Percentiles rank a stretch among this genome's conserved stretches.
Evolutionary conservation across 2,797 vertebrate species (phyloP).

Genomic region (Mallotus villosus): DNA sequence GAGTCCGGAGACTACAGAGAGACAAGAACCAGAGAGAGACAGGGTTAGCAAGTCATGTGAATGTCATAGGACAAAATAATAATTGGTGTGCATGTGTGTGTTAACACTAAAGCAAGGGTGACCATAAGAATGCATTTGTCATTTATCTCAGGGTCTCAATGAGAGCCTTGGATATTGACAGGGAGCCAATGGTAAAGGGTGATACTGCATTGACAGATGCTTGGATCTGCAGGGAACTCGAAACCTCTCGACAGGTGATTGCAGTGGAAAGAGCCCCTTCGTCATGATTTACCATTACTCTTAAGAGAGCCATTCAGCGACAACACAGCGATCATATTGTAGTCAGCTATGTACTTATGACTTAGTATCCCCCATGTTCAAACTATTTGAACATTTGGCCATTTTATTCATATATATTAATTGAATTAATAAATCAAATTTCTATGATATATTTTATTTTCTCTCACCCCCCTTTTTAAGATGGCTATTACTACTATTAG

Average conservation of each 20-base stretch:
- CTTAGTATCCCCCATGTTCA: background rate
- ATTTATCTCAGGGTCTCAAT: constrained; percentile 14
- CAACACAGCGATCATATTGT: background rate
- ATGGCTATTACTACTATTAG: no score
- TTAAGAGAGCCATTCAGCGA: no score
- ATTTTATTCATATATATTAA: no score
- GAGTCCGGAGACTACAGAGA: constrained; percentile 82
- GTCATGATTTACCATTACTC: background rate
- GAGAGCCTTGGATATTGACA: constrained; percentile 11
- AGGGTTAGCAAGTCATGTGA: constrained; percentile 4
- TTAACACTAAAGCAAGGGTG: constrained; percentile 35
- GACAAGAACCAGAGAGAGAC: constrained; percentile 20
- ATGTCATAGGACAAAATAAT: background rate
- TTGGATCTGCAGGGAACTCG: background rate
- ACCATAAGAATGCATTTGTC: constrained; percentile 44
- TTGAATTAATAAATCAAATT: no score
- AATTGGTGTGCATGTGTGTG: constrained; percentile 6
- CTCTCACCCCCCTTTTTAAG: no score
- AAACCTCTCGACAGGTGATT: background rate
- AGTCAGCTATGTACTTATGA: background rate
- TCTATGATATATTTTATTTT: no score
- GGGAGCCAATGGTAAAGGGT: constrained; percentile 3
- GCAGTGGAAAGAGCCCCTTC: background rate
- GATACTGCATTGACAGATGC: constrained; percentile 30
- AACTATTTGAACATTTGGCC: no score